phyloP scores from a whole-genome alignment of 2,797 vertebrate species.

The Oreortyx pictus region DNA sequence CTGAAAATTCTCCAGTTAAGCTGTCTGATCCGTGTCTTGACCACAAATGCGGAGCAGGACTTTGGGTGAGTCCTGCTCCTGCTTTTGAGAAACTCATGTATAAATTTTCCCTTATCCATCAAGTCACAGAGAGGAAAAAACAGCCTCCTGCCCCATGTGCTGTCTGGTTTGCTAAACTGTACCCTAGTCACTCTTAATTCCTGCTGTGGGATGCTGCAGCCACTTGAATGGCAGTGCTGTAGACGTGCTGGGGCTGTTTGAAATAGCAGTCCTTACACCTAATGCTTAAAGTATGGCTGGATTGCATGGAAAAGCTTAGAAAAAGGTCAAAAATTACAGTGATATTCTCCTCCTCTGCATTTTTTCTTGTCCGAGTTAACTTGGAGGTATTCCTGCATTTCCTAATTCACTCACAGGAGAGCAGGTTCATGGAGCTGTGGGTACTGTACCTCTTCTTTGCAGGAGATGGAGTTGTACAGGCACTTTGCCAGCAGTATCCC shows the following conservation, averaged over 20 bases:
- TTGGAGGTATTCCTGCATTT: neutral
- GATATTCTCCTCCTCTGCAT: neutral
- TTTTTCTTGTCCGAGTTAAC: neutral
- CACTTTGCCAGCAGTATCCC: neutral
- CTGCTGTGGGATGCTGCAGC: neutral
- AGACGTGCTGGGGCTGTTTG: neutral
- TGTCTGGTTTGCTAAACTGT: neutral
- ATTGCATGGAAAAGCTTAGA: neutral
- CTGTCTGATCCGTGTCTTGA: neutral
- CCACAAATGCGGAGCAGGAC: slow-evolving; percentile 18
- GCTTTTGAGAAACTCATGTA: slow-evolving; percentile 16
- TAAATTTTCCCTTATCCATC: slow-evolving; percentile 47
- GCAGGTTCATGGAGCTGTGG: neutral
- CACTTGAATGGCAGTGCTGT: neutral
- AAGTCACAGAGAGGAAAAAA: neutral
- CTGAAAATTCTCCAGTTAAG: slow-evolving; percentile 17
- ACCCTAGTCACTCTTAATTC: accelerated
- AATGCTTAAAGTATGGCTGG: slow-evolving; percentile 7
- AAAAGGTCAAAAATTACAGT: neutral
- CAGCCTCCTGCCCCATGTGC: neutral
- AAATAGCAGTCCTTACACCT: neutral
- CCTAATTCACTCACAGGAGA: neutral
- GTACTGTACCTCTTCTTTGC: neutral
- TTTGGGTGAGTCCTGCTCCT: neutral
- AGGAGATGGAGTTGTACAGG: neutral